Percentiles rank a stretch among this genome's conserved stretches.
Evolutionary conservation across 2,797 vertebrate species (phyloP).

Genomic region (Bradypodion pumilum): DNA sequence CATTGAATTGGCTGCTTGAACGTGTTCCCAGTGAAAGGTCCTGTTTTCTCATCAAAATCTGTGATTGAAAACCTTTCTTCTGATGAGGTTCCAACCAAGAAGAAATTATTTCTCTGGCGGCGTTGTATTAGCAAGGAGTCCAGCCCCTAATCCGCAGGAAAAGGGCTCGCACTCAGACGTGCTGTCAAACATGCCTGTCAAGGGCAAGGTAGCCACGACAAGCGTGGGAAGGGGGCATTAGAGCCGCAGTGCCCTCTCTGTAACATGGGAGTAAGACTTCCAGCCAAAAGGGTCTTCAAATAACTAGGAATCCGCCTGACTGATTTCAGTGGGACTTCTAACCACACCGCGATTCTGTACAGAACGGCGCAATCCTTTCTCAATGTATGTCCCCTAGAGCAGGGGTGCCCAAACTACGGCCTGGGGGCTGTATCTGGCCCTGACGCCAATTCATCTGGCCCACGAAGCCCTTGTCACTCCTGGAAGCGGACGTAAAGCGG

Average conservation of each 20-base stretch:
- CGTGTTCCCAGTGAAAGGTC: background rate
- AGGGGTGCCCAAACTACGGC: too few relatives aligned
- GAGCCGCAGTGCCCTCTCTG: background rate
- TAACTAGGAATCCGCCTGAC: background rate
- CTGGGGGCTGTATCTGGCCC: too few relatives aligned
- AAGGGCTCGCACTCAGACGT: background rate
- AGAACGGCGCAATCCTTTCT: background rate
- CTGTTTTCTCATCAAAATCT: background rate
- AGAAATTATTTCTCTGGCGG: too few relatives aligned
- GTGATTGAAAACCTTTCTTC: too few relatives aligned
- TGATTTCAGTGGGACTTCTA: background rate
- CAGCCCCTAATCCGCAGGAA: background rate
- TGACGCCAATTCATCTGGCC: too few relatives aligned
- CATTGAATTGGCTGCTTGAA: background rate
- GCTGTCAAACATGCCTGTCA: background rate
- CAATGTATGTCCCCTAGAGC: too few relatives aligned
- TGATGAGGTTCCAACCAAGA: background rate
- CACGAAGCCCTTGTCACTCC: too few relatives aligned
- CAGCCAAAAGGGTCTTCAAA: background rate
- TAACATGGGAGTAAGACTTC: too few relatives aligned
- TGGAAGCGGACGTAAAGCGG: too few relatives aligned
- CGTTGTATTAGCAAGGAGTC: background rate
- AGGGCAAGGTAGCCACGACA: background rate
- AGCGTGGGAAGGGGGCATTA: background rate
- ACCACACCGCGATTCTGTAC: too few relatives aligned